Percentiles rank a stretch among this genome's conserved stretches.
These are phyloP conservation scores for Sylvietta virens DNA, from an alignment of 2,113 vertebrate species.

Conservation along the genomic window DNA sequence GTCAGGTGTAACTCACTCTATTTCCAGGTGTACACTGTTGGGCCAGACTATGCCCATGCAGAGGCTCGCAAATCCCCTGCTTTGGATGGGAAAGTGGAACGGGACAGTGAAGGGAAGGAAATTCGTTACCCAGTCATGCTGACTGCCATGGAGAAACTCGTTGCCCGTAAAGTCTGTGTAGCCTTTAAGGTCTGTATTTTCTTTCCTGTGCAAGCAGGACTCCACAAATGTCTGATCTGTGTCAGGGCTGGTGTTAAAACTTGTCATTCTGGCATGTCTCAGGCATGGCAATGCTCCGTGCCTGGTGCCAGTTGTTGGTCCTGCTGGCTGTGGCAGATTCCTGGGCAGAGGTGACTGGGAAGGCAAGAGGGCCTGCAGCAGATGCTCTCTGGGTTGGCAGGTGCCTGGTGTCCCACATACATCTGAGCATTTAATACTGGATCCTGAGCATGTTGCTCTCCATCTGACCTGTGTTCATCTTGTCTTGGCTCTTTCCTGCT, in stretches of 20 bases:
- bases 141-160: conserved; percentile 96
- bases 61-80: conserved; percentile 97
- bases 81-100: conserved; percentile 95
- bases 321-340: background rate
- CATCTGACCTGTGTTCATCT: background rate
- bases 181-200: conserved; percentile 88
- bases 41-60: conserved; percentile 95
- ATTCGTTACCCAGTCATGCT: conserved; percentile 98
- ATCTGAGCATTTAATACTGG: background rate
- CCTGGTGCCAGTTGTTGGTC: background rate
- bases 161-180: conserved; percentile 94
- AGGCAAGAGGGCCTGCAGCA: background rate
- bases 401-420: background rate
- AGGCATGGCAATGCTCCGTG: fast-evolving
- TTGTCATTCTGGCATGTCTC: background rate
- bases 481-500: background rate
- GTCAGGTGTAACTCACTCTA: background rate
- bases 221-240: background rate
- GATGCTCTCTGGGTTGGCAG: background rate
- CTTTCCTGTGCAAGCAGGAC: background rate
- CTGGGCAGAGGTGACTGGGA: background rate
- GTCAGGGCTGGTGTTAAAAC: background rate
- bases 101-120: conserved; percentile 97
- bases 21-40: conserved; percentile 93
- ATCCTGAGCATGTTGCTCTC: background rate